A percentile compares a stretch with the other conserved stretches of the same genome.
These are phyloP conservation scores for Pyxicephalus adspersus DNA, from an alignment of 2,113 vertebrate genomes.

Conservation along the genomic window DNA sequence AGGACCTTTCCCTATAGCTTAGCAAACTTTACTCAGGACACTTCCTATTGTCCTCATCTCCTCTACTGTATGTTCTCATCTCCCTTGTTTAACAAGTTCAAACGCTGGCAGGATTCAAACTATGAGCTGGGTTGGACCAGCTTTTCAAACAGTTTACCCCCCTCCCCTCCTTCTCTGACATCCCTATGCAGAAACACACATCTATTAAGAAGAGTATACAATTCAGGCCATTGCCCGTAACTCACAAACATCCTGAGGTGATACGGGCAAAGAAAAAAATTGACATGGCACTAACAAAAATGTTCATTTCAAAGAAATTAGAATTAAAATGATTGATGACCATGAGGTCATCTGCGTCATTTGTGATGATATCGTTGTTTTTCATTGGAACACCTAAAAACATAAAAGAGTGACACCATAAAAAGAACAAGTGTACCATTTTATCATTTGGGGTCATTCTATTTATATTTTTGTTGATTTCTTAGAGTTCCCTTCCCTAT, in stretches of 20 bases:
- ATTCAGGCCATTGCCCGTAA: slow-evolving; percentile 7
- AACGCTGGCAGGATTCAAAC: slow-evolving; percentile 4
- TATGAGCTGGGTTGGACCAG: slow-evolving; percentile 45
- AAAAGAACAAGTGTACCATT: too few species aligned
- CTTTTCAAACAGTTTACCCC: slow-evolving; percentile 23
- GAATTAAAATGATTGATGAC: too few species aligned
- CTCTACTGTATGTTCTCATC: slow-evolving; percentile 15
- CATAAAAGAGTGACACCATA: too few species aligned
- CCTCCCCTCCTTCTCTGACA: slow-evolving; percentile 14
- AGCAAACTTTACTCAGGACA: slow-evolving; percentile 54
- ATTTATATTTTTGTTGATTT: too few species aligned
- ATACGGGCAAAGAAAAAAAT: not conserved
- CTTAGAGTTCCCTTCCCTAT: too few species aligned
- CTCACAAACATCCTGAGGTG: slow-evolving; percentile 24
- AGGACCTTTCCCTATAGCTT: slow-evolving; percentile 48
- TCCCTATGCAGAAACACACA: slow-evolving; percentile 54
- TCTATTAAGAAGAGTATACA: slow-evolving; percentile 60
- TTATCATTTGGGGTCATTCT: too few species aligned
- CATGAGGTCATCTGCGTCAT: too few species aligned
- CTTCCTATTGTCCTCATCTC: slow-evolving; percentile 36
- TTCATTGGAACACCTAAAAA: too few species aligned
- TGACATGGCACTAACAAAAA: too few species aligned
- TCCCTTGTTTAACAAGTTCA: slow-evolving; percentile 28
- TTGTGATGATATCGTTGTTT: too few species aligned
- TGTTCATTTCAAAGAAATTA: too few species aligned